phyloP scores from a whole-genome alignment of 2,113 vertebrate genomes.

The Sinosuthora webbiana region DNA sequence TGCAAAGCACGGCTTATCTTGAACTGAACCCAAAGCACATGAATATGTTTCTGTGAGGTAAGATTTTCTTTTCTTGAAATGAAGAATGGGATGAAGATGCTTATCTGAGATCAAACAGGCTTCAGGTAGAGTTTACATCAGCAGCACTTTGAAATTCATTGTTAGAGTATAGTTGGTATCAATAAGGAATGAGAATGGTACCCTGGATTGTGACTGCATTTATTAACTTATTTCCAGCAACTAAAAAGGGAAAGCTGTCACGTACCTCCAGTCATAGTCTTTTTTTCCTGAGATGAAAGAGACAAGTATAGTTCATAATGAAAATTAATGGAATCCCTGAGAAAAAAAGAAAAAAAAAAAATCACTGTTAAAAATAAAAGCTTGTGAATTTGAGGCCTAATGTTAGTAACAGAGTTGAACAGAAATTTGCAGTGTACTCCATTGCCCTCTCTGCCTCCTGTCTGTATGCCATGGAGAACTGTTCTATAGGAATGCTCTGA shows the following conservation, averaged over 20 bases:
- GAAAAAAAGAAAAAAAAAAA: neutral
- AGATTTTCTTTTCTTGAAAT: slow-evolving; percentile 68
- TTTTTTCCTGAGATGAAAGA: slow-evolving; percentile 57
- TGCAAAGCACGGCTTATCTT: slow-evolving; percentile 73
- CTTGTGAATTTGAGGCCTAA: neutral
- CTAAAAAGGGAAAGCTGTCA: slow-evolving; percentile 29
- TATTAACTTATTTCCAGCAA: slow-evolving; percentile 67
- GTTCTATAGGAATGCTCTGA: rapidly evolving
- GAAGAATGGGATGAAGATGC: slow-evolving; percentile 76
- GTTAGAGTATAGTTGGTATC: slow-evolving; percentile 63
- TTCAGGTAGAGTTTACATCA: slow-evolving; percentile 76
- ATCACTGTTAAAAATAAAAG: slow-evolving; percentile 19
- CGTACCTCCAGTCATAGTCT: neutral
- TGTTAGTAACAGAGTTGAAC: neutral
- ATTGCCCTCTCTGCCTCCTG: rapidly evolving
- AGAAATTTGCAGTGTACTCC: neutral
- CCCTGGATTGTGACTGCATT: slow-evolving; percentile 61
- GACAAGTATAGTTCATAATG: neutral
- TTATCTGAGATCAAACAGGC: slow-evolving; percentile 74
- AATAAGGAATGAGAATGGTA: slow-evolving; percentile 66
- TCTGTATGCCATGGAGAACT: neutral
- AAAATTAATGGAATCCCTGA: slow-evolving; percentile 55
- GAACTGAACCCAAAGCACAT: slow-evolving; percentile 69
- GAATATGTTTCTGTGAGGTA: slow-evolving; percentile 59
- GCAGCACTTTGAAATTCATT: slow-evolving; percentile 73